Base-by-base conservation (phyloP, 2,888 invertebrate species). In the Dicroscelio sp. region DNA sequence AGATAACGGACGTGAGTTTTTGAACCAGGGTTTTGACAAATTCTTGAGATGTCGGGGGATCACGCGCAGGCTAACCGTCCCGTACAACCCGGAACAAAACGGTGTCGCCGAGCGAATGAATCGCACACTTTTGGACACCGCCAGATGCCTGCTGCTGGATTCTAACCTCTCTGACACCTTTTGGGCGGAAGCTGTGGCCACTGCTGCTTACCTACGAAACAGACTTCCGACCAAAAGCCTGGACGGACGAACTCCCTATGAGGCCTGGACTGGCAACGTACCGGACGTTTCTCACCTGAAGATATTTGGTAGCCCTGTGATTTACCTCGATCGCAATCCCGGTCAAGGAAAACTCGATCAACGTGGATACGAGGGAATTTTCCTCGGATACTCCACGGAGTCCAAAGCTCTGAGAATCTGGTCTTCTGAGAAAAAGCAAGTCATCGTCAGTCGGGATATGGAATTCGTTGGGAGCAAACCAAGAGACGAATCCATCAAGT, bases 31-130 rank as follows among this genome's bases (percentile, higher is more conserved):
- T 8, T 78, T 78, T 20, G 63, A 78, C 43, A 23, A 60, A 10
- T 78, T 38, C 25, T 10, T 78, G 12, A 78, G 63, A 30, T 33
- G 17, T 6, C 23, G n/a, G 1, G 76, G 60, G 1, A 76, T 78
- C 6, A 43, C 23, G 1, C 60, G 78, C 1, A 23, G 63, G 8
- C 31, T 78, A 1, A 78, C 78, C 20, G 60, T 78, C 2, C 63
- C 78, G 10, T 43, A 78, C 38, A 78, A 60, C 20, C 78, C 78
- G 4, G 35, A 78, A 17, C 78, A 78, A 71, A 82, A 82, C 43
- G 82, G 82, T 5, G 25, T 71, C 1, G 82, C 82, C 0, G 82
- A 82, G 20, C 25, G 82, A 17, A 30, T 33, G 20, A 82, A 82
- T 27, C 69, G 82, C 38, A 58, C 82, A 4, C 38, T 82, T 0